Evolutionary conservation across 2,888 invertebrate species (phyloP).

Genomic region (Acleris emargana): DNA sequence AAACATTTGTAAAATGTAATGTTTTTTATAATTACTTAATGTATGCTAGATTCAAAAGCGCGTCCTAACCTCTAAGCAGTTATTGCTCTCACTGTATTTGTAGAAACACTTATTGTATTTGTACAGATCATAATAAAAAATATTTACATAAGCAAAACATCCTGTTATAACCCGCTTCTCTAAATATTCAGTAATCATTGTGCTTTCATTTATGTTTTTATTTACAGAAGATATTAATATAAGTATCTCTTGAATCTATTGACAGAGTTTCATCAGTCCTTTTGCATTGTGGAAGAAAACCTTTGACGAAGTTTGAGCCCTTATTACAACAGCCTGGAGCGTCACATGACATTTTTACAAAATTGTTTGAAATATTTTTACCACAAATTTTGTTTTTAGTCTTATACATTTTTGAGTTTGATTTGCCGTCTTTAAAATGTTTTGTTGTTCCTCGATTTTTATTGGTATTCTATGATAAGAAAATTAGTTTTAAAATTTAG

Average conservation of each 20-base stretch:
- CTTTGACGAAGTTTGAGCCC: slow-evolving; percentile 24
- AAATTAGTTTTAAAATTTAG: no score
- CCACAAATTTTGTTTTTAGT: not conserved
- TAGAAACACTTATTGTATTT: slow-evolving; percentile 1
- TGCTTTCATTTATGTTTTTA: slow-evolving; percentile 30
- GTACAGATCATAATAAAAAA: slow-evolving; percentile 8
- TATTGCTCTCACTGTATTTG: no score
- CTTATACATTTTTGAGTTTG: not conserved
- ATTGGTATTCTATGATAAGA: no score
- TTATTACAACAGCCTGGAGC: slow-evolving; percentile 14
- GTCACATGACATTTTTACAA: not conserved
- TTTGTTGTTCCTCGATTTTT: no score
- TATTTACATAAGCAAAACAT: slow-evolving; percentile 20
- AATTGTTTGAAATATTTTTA: not conserved
- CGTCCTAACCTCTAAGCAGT: no score
- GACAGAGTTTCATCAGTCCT: slow-evolving; percentile 34
- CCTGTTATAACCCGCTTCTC: slow-evolving; percentile 5
- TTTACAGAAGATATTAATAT: slow-evolving; percentile 36
- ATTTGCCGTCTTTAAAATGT: not conserved
- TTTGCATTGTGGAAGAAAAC: slow-evolving; percentile 29
- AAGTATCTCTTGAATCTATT: slow-evolving; percentile 38
- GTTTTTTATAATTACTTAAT: no score
- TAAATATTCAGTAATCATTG: slow-evolving; percentile 19
- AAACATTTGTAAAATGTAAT: no score
- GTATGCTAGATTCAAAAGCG: no score